Conservation (phyloP, 2,797 vertebrate species). For the Helarctos malayanus region DNA sequence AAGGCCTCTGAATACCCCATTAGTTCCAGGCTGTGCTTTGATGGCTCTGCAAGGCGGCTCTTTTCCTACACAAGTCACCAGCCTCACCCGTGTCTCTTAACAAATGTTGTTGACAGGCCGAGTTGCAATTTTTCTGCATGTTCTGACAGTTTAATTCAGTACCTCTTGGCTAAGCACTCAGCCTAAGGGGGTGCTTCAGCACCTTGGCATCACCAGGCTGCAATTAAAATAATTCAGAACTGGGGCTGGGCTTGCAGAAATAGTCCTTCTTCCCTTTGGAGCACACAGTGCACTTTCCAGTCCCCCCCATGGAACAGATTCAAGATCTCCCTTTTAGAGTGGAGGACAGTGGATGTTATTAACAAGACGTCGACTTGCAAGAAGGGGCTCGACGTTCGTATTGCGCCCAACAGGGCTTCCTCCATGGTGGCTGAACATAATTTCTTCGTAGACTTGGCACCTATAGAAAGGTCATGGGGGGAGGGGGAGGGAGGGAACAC, state of each 20-base stretch:
- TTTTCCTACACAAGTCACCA: constrained; percentile 90
- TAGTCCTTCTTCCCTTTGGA: constrained; percentile 85
- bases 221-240: constrained; percentile 97
- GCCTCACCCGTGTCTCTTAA: constrained; percentile 90
- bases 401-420: constrained; percentile 55
- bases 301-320: constrained; percentile 81
- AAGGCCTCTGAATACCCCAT: constrained; percentile 92
- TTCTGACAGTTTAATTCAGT: constrained; percentile 94
- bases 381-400: constrained; percentile 48
- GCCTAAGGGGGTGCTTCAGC: constrained; percentile 93
- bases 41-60: constrained; percentile 90
- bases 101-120: constrained; percentile 92
- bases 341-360: constrained; percentile 81
- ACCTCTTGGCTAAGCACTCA: constrained; percentile 92
- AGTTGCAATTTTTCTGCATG: constrained; percentile 91
- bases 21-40: constrained; percentile 92
- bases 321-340: constrained; percentile 80
- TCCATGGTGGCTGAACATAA: background rate
- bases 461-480: constrained; percentile 71
- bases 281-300: constrained; percentile 83
- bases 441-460: constrained; percentile 72
- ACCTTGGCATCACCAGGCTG: constrained; percentile 93
- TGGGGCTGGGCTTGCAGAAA: constrained; percentile 90
- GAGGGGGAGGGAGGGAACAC: rapidly evolving
- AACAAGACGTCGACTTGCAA: constrained; percentile 63